Base-by-base conservation (phyloP, 37 sponge, comb jelly and placozoan genomes). In the Cliona cf. orientalis region DNA sequence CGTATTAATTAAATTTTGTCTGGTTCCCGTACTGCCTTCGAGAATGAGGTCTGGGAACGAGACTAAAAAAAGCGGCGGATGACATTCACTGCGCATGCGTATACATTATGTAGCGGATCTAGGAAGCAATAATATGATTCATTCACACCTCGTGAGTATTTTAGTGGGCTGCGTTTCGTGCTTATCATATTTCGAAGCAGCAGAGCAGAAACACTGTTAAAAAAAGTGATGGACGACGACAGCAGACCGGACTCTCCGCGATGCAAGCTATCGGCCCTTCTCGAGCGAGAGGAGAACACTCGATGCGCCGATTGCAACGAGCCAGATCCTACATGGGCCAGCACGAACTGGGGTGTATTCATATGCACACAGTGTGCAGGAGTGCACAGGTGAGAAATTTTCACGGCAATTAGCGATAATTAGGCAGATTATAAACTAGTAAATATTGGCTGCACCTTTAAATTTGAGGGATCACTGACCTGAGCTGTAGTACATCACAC, bases 291-390 rank as follows among this genome's bases (percentile, higher is more conserved):
- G 28, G 95, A 79, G 44, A 94, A 94, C 63, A 32, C 38, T 1
- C 38, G 9, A 29, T 94, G 95, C 33, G 95, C 95, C 0, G 95
- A 94, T 58, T 94, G 95, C 89, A 77, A 23, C 45, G 95, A 94
- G 69, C 85, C 89, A 5, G 72, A 71, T 35, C 95, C 95, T 12
- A 83, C 84, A 12, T 94, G 95, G 95, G 95, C 89, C 55, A 90
- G 91, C 73, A 79, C 87, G 19, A 94, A 90, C 69, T 76, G 87
- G 73, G 95, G 95, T 4, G 75, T 68, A 5, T 84, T 94, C 85
- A 84, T 94, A 46, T 94, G 95, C 75, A 87, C 88, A 0, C 92
- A 94, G 49, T 94, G 95, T 71, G 95, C 95, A 9, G 91, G 95
- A 39, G 95, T 87, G 14, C 95, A 94, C 69, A 89, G 95, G 75